Evolutionary conservation across 2,888 invertebrate species (phyloP).

Genomic region (Aphodius sticticus): DNA sequence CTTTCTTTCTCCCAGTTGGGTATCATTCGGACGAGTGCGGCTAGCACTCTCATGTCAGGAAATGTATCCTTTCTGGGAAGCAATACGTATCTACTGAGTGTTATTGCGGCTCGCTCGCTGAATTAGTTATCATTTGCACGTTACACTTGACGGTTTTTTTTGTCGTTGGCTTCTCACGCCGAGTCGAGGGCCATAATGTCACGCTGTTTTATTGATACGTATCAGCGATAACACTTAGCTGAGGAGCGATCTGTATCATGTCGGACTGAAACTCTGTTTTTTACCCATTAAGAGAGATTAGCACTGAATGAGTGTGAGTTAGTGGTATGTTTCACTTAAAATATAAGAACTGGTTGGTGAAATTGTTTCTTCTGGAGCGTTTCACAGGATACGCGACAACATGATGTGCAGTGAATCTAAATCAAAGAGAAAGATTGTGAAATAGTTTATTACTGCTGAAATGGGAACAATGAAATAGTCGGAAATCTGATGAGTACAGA

Average conservation of each 20-base stretch:
- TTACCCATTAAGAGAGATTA: neutral
- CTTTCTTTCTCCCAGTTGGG: neutral
- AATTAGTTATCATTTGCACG: slow-evolving; percentile 24
- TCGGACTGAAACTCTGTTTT: neutral
- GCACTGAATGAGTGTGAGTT: slow-evolving; percentile 4
- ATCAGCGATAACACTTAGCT: neutral
- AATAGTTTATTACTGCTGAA: neutral
- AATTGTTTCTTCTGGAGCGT: neutral
- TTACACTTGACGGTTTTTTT: slow-evolving; percentile 5
- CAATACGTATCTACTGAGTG: slow-evolving; percentile 16
- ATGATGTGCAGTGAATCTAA: neutral
- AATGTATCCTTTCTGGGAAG: slow-evolving; percentile 14
- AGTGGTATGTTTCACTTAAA: neutral
- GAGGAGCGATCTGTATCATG: neutral
- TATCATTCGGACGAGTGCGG: slow-evolving; percentile 4
- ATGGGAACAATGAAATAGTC: no score
- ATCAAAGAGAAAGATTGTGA: neutral
- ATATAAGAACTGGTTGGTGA: neutral
- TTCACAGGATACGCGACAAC: neutral
- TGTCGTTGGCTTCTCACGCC: slow-evolving; percentile 9
- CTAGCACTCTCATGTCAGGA: slow-evolving; percentile 9
- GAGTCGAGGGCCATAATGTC: slow-evolving; percentile 25
- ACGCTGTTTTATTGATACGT: slow-evolving; percentile 25
- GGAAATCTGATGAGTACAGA: no score
- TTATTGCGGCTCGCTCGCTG: slow-evolving; percentile 6